Conservation (phyloP, 1,140 invertebrate species). For the Drosophila kikkawai region DNA sequence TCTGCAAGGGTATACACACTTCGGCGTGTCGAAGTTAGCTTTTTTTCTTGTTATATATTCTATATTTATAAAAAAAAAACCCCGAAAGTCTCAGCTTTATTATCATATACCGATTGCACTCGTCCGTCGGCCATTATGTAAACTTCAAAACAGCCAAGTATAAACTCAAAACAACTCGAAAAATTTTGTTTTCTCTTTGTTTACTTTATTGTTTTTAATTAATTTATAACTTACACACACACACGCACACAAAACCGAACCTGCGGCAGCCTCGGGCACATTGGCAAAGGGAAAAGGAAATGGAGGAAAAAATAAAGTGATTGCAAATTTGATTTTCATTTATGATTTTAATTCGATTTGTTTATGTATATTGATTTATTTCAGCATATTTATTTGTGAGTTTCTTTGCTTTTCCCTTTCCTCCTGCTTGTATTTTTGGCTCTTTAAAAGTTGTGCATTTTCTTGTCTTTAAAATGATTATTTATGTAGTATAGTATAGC, state of each 20-base stretch:
- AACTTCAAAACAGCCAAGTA: slow-evolving; percentile 43
- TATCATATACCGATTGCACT: slow-evolving; percentile 60
- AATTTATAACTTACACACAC: slow-evolving; percentile 41
- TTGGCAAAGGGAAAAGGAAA: not conserved
- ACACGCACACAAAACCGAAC: not conserved
- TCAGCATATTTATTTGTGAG: slow-evolving; percentile 31
- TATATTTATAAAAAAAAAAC: slow-evolving; percentile 37
- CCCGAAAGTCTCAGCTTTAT: slow-evolving; percentile 38
- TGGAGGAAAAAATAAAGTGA: slow-evolving; percentile 28
- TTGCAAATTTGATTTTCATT: slow-evolving; percentile 56
- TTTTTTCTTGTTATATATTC: too few species aligned
- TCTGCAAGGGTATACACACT: too few species aligned
- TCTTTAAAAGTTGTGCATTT: not conserved
- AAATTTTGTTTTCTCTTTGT: slow-evolving; percentile 19
- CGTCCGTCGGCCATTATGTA: slow-evolving; percentile 46
- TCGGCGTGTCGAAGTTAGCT: too few species aligned
- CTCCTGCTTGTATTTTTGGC: not conserved
- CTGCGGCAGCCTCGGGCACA: not conserved
- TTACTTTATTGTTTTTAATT: slow-evolving; percentile 51
- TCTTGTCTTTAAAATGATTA: not conserved
- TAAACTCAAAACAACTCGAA: slow-evolving; percentile 12
- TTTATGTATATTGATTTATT: slow-evolving; percentile 46
- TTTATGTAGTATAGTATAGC: not conserved
- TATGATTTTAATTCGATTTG: slow-evolving; percentile 57
- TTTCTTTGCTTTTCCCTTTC: not conserved